A percentile compares a stretch with the other conserved stretches of the same genome.
Conservation (phyloP, 2,113 vertebrate genomes). For the Dromiciops gliroides region DNA sequence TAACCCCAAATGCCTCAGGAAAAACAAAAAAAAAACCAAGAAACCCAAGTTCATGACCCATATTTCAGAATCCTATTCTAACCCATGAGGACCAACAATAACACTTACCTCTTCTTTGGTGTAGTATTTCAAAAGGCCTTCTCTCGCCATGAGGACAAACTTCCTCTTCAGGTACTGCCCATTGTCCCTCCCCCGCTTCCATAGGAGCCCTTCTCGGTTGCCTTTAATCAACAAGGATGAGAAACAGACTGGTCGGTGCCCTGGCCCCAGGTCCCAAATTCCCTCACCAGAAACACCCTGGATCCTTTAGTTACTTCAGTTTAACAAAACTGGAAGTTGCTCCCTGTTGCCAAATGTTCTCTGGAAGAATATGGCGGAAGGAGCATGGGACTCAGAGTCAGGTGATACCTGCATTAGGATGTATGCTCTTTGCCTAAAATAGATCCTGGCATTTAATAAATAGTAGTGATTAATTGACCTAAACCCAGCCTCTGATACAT, state of each 20-base stretch:
- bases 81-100: background rate
- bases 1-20: too few relatives aligned
- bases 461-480: background rate
- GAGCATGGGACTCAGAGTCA: background rate
- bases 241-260: background rate
- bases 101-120: slow-evolving; percentile 92
- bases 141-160: slow-evolving; percentile 90
- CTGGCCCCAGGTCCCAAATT: background rate
- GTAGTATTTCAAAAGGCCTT: slow-evolving; percentile 94
- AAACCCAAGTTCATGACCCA: background rate
- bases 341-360: background rate
- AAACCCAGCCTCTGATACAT: background rate
- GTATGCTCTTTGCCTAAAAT: background rate
- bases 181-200: slow-evolving; percentile 93
- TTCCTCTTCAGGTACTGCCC: slow-evolving; percentile 91
- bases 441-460: background rate
- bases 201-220: slow-evolving; percentile 93
- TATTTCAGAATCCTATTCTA: background rate
- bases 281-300: background rate
- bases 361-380: background rate
- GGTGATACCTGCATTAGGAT: background rate
- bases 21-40: too few relatives aligned
- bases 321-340: background rate
- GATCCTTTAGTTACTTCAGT: background rate
- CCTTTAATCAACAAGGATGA: slow-evolving; percentile 80